Evolutionary conservation across 2,113 vertebrate genomes (phyloP).

Genomic region (Hydrolagus affinis): DNA sequence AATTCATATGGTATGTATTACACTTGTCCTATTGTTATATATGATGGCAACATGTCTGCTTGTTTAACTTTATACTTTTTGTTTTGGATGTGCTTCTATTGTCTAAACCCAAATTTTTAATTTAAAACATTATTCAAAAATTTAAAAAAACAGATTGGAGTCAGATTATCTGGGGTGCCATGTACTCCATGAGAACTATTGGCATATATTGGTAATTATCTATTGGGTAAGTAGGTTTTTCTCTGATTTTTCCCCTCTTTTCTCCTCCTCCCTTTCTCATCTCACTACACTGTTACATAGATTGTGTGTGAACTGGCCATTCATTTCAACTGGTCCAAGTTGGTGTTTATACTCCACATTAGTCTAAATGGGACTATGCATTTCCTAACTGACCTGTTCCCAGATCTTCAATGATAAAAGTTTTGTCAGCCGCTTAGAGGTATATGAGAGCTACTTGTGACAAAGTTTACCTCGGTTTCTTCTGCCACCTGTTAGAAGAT

Average conservation of each 20-base stretch:
- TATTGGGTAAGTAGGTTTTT: neutral
- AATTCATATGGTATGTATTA: neutral
- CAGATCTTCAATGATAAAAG: neutral
- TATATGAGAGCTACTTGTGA: neutral
- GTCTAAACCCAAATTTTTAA: neutral
- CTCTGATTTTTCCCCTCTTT: neutral
- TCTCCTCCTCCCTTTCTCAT: neutral
- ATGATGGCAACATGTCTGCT: neutral
- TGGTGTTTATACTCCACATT: too few relatives aligned
- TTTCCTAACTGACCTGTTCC: neutral
- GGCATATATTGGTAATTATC: neutral
- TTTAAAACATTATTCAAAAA: neutral
- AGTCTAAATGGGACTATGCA: neutral
- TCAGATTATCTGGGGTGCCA: neutral
- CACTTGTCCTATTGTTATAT: neutral
- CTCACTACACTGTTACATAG: neutral
- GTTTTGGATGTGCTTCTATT: neutral
- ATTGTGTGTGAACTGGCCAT: neutral
- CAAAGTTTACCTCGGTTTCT: too few relatives aligned
- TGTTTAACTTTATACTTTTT: neutral
- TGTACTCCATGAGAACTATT: neutral
- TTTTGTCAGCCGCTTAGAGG: neutral
- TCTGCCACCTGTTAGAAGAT: too few relatives aligned
- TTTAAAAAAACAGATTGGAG: neutral
- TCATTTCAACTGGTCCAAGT: neutral